A percentile compares a stretch with the other conserved stretches of the same genome.
Evolutionary conservation across 2,888 invertebrate genomes (phyloP).

Genomic region (Cosmopolites sordidus): DNA sequence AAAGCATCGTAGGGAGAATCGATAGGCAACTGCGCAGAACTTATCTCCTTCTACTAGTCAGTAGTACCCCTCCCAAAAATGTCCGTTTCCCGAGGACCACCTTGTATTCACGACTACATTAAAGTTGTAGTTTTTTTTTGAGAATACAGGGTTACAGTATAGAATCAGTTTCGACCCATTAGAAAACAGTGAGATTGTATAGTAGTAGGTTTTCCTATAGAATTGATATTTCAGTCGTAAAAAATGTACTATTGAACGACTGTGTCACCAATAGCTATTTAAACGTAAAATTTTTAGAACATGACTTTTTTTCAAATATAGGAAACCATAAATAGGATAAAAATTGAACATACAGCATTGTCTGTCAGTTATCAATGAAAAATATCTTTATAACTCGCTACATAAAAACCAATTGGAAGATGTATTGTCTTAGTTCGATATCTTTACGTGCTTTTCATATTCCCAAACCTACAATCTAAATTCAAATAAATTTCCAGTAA

Average conservation of each 20-base stretch:
- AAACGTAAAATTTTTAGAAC: too few relatives aligned
- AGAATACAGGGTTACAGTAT: too few relatives aligned
- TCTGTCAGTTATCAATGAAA: constrained; percentile 1
- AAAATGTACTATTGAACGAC: neutral
- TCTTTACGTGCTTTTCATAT: constrained; percentile 29
- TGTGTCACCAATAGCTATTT: neutral
- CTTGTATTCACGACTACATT: too few relatives aligned
- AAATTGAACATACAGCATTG: neutral
- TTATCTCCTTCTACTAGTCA: too few relatives aligned
- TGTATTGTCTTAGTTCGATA: constrained; percentile 26
- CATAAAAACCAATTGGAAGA: constrained; percentile 13
- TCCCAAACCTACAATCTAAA: constrained; percentile 29
- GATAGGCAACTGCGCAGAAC: too few relatives aligned
- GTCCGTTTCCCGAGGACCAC: too few relatives aligned
- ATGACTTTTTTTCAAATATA: neutral
- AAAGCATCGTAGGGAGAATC: too few relatives aligned
- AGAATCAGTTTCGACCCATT: too few relatives aligned
- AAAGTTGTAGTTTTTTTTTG: too few relatives aligned
- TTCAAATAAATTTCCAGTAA: constrained; percentile 29
- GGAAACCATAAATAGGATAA: neutral
- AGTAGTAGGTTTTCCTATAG: too few relatives aligned
- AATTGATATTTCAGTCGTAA: neutral
- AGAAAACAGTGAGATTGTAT: too few relatives aligned
- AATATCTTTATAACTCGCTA: constrained; percentile 3
- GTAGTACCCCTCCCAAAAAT: too few relatives aligned